A percentile compares a stretch with the other conserved stretches of the same genome.
These are phyloP conservation scores for Puntigrus tetrazona DNA, from an alignment of 2,113 vertebrate genomes.

Conservation along the genomic window DNA sequence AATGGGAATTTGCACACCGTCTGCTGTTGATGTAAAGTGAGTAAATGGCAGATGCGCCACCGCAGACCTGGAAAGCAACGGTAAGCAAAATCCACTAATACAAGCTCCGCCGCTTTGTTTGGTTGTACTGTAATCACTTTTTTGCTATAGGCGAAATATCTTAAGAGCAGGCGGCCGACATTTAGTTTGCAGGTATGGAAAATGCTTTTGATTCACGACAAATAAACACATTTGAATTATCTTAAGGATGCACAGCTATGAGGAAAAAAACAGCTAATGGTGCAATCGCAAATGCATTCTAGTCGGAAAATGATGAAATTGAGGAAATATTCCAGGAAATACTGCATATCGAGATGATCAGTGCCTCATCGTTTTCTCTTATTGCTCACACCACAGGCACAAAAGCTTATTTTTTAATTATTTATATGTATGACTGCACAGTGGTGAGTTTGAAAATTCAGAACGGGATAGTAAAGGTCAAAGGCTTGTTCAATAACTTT, in stretches of 20 bases:
- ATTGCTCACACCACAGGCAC: not conserved
- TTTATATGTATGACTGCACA: conserved; percentile 26
- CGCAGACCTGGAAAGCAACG: not conserved
- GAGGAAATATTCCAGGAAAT: conserved; percentile 1
- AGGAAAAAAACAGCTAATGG: not conserved
- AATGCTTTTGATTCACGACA: not conserved
- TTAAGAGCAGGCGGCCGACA: not conserved
- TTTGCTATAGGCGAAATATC: not conserved
- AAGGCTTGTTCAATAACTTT: conserved; percentile 36
- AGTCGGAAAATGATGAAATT: conserved; percentile 3
- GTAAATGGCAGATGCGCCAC: conserved; percentile 22
- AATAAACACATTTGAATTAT: conserved; percentile 25
- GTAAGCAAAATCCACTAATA: conserved; percentile 24
- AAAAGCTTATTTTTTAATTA: not conserved
- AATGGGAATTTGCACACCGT: conserved; percentile 31
- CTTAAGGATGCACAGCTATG: not conserved
- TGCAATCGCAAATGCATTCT: not conserved
- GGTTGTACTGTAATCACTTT: not conserved
- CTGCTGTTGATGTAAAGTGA: conserved; percentile 39
- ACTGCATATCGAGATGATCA: not conserved
- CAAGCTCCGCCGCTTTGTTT: conserved; percentile 4
- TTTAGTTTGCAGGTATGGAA: conserved; percentile 14
- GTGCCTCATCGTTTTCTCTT: not conserved
- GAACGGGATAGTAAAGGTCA: conserved; percentile 14
- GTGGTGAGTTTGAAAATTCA: not conserved